Percentiles rank a stretch among this genome's conserved stretches.
Conservation (phyloP, 2,888 invertebrate genomes). For the Leistus spinibarbis region DNA sequence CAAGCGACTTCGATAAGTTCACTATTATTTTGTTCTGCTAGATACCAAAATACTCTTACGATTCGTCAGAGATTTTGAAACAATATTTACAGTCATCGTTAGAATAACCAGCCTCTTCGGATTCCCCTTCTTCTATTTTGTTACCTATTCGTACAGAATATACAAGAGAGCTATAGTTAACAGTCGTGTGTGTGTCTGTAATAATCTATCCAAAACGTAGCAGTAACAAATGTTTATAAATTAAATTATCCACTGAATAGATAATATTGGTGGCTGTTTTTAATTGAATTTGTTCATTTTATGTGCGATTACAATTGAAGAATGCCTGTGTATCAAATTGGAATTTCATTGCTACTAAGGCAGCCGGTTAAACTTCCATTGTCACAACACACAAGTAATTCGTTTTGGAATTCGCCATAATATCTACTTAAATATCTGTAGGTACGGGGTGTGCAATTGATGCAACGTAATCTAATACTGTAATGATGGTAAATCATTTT, state of each 20-base stretch:
- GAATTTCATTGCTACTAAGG: background rate
- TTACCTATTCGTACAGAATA: too few species aligned
- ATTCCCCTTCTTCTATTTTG: too few species aligned
- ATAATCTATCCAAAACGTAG: too few species aligned
- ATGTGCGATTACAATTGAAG: background rate
- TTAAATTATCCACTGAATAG: too few species aligned
- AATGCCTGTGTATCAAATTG: background rate
- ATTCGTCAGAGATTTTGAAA: too few species aligned
- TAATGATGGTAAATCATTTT: background rate
- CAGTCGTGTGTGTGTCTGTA: too few species aligned
- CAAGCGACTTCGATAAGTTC: background rate
- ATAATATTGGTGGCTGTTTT: too few species aligned
- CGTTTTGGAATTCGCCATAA: background rate
- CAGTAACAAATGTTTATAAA: too few species aligned
- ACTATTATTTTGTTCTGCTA: background rate
- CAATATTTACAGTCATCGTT: too few species aligned
- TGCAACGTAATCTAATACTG: background rate
- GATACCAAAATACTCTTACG: background rate
- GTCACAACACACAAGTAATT: background rate
- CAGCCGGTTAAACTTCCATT: background rate
- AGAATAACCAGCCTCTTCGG: too few species aligned
- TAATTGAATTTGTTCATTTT: background rate
- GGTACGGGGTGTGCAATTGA: background rate
- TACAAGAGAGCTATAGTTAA: too few species aligned
- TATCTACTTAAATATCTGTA: background rate